Evolutionary conservation across 2,888 invertebrate genomes (phyloP).

Genomic region (Seladonia tumulorum): DNA sequence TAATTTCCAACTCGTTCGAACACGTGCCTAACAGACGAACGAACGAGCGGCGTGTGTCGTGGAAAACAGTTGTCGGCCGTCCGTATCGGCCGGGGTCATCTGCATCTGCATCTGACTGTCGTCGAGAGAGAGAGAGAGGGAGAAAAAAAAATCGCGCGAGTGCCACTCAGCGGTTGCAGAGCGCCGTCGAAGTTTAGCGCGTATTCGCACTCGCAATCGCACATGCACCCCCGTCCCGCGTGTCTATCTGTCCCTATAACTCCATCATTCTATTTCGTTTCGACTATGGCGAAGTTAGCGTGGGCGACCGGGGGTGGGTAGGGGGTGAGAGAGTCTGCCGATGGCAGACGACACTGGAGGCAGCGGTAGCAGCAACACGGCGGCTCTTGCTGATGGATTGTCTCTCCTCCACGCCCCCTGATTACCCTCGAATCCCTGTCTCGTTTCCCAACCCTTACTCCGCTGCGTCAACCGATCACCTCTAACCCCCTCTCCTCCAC

Average conservation of each 20-base stretch:
- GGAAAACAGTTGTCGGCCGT: constrained; percentile 57
- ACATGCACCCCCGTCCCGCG: constrained; percentile 28
- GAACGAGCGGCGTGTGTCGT: constrained; percentile 28
- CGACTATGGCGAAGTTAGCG: constrained; percentile 66
- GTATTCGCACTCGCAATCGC: constrained; percentile 32
- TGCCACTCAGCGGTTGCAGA: constrained; percentile 40
- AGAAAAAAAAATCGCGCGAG: constrained; percentile 32
- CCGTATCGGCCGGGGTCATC: constrained; percentile 34
- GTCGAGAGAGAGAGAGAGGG: not conserved
- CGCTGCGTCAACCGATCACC: constrained; percentile 41
- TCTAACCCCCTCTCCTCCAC: not conserved
- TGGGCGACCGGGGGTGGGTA: constrained; percentile 44
- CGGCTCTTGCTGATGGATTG: constrained; percentile 79
- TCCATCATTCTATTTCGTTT: constrained; percentile 25
- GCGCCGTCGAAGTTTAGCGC: constrained; percentile 50
- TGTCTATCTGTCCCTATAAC: constrained; percentile 4
- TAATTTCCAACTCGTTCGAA: constrained; percentile 66
- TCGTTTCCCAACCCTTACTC: constrained; percentile 35
- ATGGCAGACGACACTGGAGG: constrained; percentile 77
- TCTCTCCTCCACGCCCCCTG: constrained; percentile 69
- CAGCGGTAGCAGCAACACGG: constrained; percentile 61
- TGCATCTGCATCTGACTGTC: constrained; percentile 20
- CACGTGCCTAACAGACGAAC: constrained; percentile 50
- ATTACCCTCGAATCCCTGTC: constrained; percentile 71
- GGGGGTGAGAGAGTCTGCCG: constrained; percentile 75